Evolutionary conservation across 2,888 invertebrate species (phyloP), one percentile per base, ranked within the genome.

Genomic region (Cosmorhoe ocellata): DNA sequence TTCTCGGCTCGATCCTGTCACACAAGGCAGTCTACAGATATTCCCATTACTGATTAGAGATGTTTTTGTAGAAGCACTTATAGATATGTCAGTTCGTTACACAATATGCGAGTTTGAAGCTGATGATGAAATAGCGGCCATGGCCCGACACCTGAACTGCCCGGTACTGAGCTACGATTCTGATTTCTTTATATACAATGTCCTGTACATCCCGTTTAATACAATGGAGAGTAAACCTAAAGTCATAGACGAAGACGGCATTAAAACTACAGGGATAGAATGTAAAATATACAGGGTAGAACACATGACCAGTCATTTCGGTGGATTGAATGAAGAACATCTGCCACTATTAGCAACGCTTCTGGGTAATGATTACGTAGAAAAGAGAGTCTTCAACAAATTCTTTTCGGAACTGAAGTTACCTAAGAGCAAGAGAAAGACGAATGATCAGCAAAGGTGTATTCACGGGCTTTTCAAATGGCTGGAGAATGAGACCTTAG

Each of bases 91-190:
- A 5, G 85, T 97, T 6, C 91, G 91, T 7, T 91, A 93, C 55
- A 93, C 94, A 36, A 92, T 95, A 42, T 95, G 96, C 70, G 93
- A 95, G 61, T 97, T 95, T 77, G 98, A 99, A 81, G 98, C 98
- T 1, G 99, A 99, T 76, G 93, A 94, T 62, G 95, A 97, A 69
- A 93, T 98, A 45, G 98, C 97, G 0, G 93, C 94, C 0, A 79
- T 98, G 61, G 96, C 97, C 0, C 92, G 94, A 58, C 90, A 93
- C 47, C 84, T 97, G 1, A 89, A 94, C 30, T 98, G 97, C 66
- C 98, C 98, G 0, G 94, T 99, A 1, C 77, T 99, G 2, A 98
- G 97, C 69, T 96, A 95, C 64, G 99, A 99, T 81, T 98, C 98
- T 0, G 99, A 99, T 84, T 99, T 98, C 83, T 98, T 94, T 70